phyloP scores from a whole-genome alignment of 2,113 vertebrate genomes.

The Rana temporaria region DNA sequence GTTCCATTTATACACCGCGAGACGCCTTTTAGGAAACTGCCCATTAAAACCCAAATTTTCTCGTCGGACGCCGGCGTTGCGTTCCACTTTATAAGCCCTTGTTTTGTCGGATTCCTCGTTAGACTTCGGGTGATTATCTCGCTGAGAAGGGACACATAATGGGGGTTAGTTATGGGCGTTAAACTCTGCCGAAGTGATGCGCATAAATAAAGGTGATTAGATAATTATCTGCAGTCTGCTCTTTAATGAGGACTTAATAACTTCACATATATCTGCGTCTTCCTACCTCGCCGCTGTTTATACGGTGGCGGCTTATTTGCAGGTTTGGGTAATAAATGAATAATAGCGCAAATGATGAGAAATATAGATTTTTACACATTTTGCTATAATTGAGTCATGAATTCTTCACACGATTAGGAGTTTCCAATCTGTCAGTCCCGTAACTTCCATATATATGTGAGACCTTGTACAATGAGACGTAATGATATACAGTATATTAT shows the following conservation, averaged over 20 bases:
- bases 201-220: conserved; percentile 50
- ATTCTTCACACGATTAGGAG: too few species aligned
- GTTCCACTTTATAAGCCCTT: neutral
- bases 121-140: neutral
- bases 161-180: conserved; percentile 16
- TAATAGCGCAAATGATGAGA: conserved; percentile 17
- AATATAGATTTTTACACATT: neutral
- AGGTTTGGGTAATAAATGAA: neutral
- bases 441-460: too few species aligned
- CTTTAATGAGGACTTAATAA: conserved; percentile 20
- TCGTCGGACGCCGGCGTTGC: too few species aligned
- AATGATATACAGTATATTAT: too few species aligned
- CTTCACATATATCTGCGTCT: neutral
- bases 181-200: neutral
- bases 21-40: too few species aligned
- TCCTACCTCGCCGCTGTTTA: neutral
- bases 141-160: neutral
- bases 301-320: neutral
- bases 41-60: too few species aligned
- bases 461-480: too few species aligned
- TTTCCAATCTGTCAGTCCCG: too few species aligned
- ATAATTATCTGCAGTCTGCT: conserved; percentile 36
- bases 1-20: too few species aligned
- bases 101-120: neutral
- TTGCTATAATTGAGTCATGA: neutral